Percentiles rank a stretch among this genome's conserved stretches.
phyloP scores from a whole-genome alignment of 2,888 invertebrate genomes.

The Agriopis leucophaearia region DNA sequence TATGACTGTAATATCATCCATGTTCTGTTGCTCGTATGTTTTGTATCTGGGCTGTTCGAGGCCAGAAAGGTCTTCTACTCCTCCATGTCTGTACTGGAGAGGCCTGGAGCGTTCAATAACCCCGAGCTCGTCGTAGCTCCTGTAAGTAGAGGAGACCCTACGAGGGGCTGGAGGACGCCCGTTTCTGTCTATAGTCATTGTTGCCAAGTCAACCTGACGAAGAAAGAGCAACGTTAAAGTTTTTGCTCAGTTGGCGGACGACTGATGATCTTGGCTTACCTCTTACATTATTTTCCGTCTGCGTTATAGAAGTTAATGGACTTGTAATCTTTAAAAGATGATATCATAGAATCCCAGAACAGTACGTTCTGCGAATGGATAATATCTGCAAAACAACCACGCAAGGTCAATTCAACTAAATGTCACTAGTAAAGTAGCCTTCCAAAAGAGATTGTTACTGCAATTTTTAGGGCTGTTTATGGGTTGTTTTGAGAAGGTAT shows the following conservation, averaged over 20 bases:
- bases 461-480: conserved; percentile 37
- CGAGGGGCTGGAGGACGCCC: conserved; percentile 79
- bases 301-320: neutral
- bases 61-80: conserved; percentile 76
- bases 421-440: conserved; percentile 34
- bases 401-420: conserved; percentile 43
- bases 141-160: conserved; percentile 77
- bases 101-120: conserved; percentile 73
- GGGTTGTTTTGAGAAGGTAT: conserved; percentile 44
- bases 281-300: conserved; percentile 24
- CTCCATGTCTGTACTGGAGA: conserved; percentile 75
- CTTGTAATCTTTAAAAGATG: conserved; percentile 23
- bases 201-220: conserved; percentile 69
- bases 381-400: conserved; percentile 33
- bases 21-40: conserved; percentile 65
- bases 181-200: conserved; percentile 80
- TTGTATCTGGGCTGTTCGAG: conserved; percentile 69
- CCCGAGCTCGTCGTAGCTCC: conserved; percentile 82
- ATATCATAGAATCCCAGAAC: conserved; percentile 37
- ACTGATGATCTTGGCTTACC: conserved; percentile 66
- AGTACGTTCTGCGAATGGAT: conserved; percentile 40
- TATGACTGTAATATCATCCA: conserved; percentile 80
- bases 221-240: conserved; percentile 64
- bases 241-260: conserved; percentile 43
- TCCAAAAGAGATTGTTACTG: conserved; percentile 16